Conservation (phyloP, 2,797 vertebrate species). For the Melopsittacus undulatus region DNA sequence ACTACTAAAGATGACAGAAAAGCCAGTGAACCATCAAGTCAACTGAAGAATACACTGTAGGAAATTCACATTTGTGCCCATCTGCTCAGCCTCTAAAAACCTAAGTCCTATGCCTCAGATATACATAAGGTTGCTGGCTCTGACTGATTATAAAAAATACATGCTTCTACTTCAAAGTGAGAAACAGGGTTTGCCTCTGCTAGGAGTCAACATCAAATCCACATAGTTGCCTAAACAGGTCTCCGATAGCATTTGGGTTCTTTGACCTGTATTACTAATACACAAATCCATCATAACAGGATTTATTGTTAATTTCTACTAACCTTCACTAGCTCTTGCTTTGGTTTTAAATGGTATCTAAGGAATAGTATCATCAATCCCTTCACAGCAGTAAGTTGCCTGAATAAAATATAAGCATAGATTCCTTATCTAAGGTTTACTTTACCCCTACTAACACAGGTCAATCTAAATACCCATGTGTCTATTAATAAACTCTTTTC, state of each 20-base stretch:
- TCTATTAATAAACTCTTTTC: neutral
- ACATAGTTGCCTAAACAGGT: neutral
- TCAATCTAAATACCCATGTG: neutral
- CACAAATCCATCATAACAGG: neutral
- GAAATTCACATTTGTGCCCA: constrained; percentile 9
- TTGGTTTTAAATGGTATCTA: neutral
- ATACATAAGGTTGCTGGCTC: neutral
- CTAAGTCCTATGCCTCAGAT: neutral
- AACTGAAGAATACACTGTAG: neutral
- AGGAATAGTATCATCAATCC: neutral
- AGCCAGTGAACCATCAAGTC: neutral
- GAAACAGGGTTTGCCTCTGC: neutral
- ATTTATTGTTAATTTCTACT: neutral
- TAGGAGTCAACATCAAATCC: neutral
- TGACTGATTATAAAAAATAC: neutral
- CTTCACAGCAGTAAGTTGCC: neutral
- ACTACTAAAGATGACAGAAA: constrained; percentile 12
- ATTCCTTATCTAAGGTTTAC: neutral
- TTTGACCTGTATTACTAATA: neutral
- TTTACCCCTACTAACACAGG: neutral
- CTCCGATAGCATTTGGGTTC: neutral
- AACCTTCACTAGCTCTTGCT: neutral
- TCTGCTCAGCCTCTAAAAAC: neutral
- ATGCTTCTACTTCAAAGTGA: neutral
- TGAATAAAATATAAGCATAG: neutral